Percentiles rank a stretch among this genome's conserved stretches.
These are phyloP conservation scores for Anorthoa munda DNA, from an alignment of 2,888 invertebrate species.

Conservation along the genomic window DNA sequence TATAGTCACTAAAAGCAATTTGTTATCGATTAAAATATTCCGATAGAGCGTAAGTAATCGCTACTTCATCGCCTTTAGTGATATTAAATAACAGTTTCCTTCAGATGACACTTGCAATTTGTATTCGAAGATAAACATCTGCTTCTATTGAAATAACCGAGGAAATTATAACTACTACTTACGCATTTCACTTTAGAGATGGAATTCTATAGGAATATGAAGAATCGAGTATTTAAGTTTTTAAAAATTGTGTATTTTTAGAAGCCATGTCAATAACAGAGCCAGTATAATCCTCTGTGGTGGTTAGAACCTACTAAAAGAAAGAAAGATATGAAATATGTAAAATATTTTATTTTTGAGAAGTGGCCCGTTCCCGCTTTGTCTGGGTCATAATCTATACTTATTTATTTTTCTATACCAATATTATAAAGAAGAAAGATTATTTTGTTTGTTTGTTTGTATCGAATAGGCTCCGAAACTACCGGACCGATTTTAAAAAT, in stretches of 20 bases:
- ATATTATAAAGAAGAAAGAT: no score
- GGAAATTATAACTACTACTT: conserved; percentile 27
- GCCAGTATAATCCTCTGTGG: not conserved
- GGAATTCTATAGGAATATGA: not conserved
- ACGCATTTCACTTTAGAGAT: conserved; percentile 25
- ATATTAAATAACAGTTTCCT: conserved; percentile 60
- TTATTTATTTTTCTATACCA: no score
- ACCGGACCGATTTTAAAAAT: no score
- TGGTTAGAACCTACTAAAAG: not conserved
- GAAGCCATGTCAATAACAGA: not conserved
- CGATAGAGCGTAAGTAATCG: conserved; percentile 49
- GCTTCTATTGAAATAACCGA: conserved; percentile 47
- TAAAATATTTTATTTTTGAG: no score
- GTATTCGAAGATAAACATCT: conserved; percentile 53
- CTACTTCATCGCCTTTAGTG: conserved; percentile 39
- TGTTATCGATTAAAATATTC: conserved; percentile 55
- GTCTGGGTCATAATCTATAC: no score
- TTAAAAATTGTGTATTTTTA: not conserved
- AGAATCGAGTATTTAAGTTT: no score
- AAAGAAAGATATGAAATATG: no score
- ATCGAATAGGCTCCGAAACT: no score
- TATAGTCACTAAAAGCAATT: conserved; percentile 38
- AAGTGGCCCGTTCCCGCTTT: no score
- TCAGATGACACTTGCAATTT: conserved; percentile 58
- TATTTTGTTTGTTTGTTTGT: no score